Evolutionary conservation across 2,113 vertebrate species (phyloP), one percentile per base, ranked within the genome.

Genomic region (Equus przewalskii): DNA sequence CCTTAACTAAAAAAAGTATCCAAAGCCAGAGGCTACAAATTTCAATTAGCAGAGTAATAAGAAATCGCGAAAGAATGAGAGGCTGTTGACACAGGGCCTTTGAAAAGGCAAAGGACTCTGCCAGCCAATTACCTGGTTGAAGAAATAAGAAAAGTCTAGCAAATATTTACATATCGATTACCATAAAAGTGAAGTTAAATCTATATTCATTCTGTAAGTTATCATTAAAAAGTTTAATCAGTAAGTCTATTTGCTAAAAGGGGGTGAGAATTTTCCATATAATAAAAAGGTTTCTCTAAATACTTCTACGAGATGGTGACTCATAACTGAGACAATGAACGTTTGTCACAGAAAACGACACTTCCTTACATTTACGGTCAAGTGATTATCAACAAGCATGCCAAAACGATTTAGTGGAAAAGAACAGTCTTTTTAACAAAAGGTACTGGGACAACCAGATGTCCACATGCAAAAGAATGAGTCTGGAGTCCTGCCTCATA

Each of bases 101-200:
- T 70, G 69, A 56, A 87, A 96, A 88, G 81, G 72, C 89, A 94
- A 78, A 83, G 49, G 81, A 72, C 56, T 65, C 26, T 9, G 10
- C 79, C 62, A 82, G 86, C 75, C 92, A 94, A 82, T 62, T 89
- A 96, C 65, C 70, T 93, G 60, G 62, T 28, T 51, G 84, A 73
- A 81, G 87, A 95, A 93, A 49, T 64, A 91, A 91, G 56, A 56
- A 79, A 92, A 92, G 87, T 62, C 87, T 67, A 86, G 93, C 94
- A 96, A 95, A 96, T 89, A 95, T 94, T 97, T 97, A 96, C 67
- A 79, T 11, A 87, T 30, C 10, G 19, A 87, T 95, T 69, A 92
- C 67, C 41, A 51, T 44, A 62, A 70, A 97, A 96, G 81, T 64
- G 44, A 70, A 72, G 30, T 46, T 51, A 93, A 83, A 94, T 69